These are phyloP conservation scores for Melanotus villosus DNA, from an alignment of 2,888 invertebrate species.

Conservation along the genomic window DNA sequence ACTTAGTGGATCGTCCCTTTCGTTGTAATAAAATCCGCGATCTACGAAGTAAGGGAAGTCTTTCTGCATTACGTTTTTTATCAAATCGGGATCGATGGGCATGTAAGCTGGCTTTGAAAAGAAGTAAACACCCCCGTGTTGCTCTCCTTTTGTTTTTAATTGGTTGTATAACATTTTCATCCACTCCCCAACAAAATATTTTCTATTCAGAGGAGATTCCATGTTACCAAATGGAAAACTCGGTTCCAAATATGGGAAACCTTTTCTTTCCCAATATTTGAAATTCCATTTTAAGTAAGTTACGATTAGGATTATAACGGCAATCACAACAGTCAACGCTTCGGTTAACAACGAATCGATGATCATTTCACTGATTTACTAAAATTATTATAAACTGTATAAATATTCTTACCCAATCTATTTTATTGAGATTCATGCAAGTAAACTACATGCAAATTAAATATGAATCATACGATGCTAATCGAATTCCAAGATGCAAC, in stretches of 20 bases:
- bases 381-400: too few relatives aligned
- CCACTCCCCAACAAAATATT: constrained; percentile 24
- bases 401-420: too few relatives aligned
- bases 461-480: too few relatives aligned
- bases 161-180: constrained; percentile 34
- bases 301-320: background rate
- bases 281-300: constrained; percentile 35
- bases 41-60: constrained; percentile 75
- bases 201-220: constrained; percentile 36
- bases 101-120: constrained; percentile 35
- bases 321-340: background rate
- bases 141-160: constrained; percentile 37
- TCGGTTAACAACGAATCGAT: background rate
- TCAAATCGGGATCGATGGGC: constrained; percentile 42
- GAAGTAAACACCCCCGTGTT: constrained; percentile 43
- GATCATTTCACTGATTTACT: too few relatives aligned
- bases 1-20: constrained; percentile 72
- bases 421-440: too few relatives aligned
- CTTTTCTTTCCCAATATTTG: constrained; percentile 45
- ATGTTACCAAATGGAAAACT: constrained; percentile 54
- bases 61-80: constrained; percentile 69
- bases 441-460: too few relatives aligned
- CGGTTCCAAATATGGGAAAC: constrained; percentile 44
- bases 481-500: too few relatives aligned
- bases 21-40: constrained; percentile 69